Base-by-base conservation (phyloP, 2,888 invertebrate genomes). In the Cosmopolites sordidus region DNA sequence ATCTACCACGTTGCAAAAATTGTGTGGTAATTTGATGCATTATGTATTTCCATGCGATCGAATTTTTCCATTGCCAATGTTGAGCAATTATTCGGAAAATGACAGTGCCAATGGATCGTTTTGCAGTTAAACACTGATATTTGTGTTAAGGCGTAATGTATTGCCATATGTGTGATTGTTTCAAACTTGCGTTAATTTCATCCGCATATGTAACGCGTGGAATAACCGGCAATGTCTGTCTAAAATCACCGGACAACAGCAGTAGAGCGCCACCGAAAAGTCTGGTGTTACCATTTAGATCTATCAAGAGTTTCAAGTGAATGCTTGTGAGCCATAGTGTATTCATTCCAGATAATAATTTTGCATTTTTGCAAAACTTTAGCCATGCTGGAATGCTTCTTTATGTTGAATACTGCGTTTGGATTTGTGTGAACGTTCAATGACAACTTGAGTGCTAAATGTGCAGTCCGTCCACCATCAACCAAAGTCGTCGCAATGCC, bases 101-200 rank as follows among this genome's bases (percentile, higher is more conserved):
- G 5, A 9, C n/a, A n/a, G n/a, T n/a, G n/a, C n/a, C n/a, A n/a
- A n/a, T n/a, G n/a, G n/a, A n/a, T n/a, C n/a, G n/a, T n/a, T n/a
- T n/a, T n/a, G 2, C n/a, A 39, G 4, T 6, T 40, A 14, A 9
- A 41, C 41, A 8, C 41, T 18, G 39, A 47, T 47, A 15, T 39
- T 47, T 14, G 16, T 17, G 12, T n/a, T 38, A 9, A 47, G 39
- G 12, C 14, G 14, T 6, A 22, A 9, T 47, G 17, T 47, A 18
- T 38, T 4, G 16, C 47, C 39, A 14, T 9, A 38, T 4, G n/a
- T 38, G 4, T 9, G 38, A 38, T 4, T 6, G 8, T 42, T 16
- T 48, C 8, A 51, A 4, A 57, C 66, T 67, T 56, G 64, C 66
- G 57, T 69, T 70, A 11, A 69, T 50, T 64, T 68, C 67, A 58